Conservation (phyloP, 2,797 vertebrate species). For the Epinephelus malabaricus region DNA sequence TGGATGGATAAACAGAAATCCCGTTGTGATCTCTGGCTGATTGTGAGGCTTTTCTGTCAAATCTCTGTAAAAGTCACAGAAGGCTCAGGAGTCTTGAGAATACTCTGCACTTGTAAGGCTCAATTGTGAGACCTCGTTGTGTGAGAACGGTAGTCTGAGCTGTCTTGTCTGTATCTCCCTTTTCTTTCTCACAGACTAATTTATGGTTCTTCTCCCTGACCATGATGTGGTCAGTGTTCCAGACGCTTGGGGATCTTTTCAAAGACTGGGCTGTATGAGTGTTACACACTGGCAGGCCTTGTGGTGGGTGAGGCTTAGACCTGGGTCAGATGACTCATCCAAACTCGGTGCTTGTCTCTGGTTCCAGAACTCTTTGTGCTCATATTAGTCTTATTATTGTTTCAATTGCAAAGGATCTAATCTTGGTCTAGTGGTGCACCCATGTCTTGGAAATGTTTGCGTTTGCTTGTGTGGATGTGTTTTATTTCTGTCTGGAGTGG, state of each 20-base stretch:
- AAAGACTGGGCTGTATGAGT: conserved; percentile 58
- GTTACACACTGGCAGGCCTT: conserved; percentile 55
- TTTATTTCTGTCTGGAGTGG: conserved; percentile 59
- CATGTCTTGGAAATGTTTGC: conserved; percentile 66
- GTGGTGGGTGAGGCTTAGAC: conserved; percentile 67
- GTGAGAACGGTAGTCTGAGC: conserved; percentile 58
- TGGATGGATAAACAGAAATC: conserved; percentile 63
- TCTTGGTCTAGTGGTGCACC: conserved; percentile 52
- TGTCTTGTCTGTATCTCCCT: conserved; percentile 61
- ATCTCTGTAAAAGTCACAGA: conserved; percentile 51
- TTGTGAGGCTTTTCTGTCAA: conserved; percentile 66
- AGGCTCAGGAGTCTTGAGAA: conserved; percentile 17
- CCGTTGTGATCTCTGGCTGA: conserved; percentile 67
- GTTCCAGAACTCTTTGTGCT: conserved; percentile 64
- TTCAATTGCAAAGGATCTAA: conserved; percentile 62
- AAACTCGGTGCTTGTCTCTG: conserved; percentile 56
- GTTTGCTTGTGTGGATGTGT: conserved; percentile 57
- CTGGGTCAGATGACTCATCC: conserved; percentile 80
- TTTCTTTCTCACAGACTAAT: conserved; percentile 62
- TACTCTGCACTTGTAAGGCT: conserved; percentile 38
- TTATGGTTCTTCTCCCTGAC: conserved; percentile 71
- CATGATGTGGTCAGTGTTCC: conserved; percentile 72
- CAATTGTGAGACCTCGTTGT: conserved; percentile 44
- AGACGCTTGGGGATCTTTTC: conserved; percentile 77
- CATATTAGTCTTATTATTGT: conserved; percentile 72